These are phyloP conservation scores for Crotalus helleri DNA, from an alignment of 2,113 vertebrate genomes.

Conservation along the genomic window DNA sequence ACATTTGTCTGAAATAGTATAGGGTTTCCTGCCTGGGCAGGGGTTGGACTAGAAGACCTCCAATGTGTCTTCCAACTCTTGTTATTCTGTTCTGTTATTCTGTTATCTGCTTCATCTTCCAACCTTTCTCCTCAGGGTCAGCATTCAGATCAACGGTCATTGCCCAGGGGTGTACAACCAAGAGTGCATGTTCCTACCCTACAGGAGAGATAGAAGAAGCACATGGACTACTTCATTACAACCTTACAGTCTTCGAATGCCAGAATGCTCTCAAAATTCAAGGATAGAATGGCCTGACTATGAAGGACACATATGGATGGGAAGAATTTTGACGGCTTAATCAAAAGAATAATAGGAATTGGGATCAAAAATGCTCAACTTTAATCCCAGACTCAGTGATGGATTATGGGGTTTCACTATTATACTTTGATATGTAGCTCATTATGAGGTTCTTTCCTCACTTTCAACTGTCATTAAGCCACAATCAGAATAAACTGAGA, in stretches of 20 bases:
- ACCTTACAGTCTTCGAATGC: not conserved
- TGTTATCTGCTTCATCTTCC: no score
- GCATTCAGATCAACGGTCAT: no score
- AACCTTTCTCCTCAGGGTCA: no score
- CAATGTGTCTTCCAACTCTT: no score
- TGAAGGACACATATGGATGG: rapidly evolving
- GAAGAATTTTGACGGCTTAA: not conserved
- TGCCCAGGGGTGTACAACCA: no score
- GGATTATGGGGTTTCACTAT: no score
- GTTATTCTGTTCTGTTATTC: no score
- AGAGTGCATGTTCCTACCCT: no score
- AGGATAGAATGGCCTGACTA: no score
- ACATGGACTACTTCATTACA: not conserved
- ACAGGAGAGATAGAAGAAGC: not conserved
- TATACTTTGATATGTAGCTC: not conserved
- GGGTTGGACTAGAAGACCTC: no score
- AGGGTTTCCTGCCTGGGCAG: no score
- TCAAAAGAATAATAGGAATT: not conserved
- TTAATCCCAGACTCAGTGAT: not conserved
- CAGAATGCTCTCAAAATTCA: not conserved
- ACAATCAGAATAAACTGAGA: not conserved
- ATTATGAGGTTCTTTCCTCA: not conserved
- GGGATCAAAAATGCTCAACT: not conserved
- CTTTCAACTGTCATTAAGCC: not conserved
- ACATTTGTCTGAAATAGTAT: no score